Evolutionary conservation across 35 echinoderm and acorn worm species (phyloP).

Genomic region (Chiridota heheva): DNA sequence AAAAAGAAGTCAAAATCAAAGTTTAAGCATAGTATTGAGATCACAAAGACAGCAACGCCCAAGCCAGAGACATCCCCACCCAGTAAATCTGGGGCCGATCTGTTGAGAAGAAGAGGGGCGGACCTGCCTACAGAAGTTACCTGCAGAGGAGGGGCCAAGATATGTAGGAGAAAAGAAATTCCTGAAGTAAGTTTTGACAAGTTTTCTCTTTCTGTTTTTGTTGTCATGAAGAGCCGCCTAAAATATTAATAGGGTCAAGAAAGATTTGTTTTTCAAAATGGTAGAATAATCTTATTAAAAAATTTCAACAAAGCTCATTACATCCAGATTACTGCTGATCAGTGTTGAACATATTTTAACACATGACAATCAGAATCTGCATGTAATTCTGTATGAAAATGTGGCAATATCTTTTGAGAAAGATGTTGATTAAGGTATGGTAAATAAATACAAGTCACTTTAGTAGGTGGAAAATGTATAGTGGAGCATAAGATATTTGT

Average conservation of each 20-base stretch:
- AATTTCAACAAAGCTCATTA: not conserved
- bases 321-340: not conserved
- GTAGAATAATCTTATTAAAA: not conserved
- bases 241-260: not conserved
- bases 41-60: not conserved
- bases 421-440: too few relatives aligned
- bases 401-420: too few relatives aligned
- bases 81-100: not conserved
- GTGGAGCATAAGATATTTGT: too few relatives aligned
- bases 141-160: conserved; percentile 78
- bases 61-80: conserved; percentile 27
- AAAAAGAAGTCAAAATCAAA: not conserved
- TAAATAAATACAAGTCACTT: too few relatives aligned
- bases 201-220: not conserved
- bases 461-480: too few relatives aligned
- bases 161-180: conserved; percentile 71
- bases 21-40: not conserved
- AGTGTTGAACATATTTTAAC: too few relatives aligned
- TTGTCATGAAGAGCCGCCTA: not conserved
- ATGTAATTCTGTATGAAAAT: too few relatives aligned
- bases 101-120: conserved; percentile 56
- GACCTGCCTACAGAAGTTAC: conserved; percentile 74
- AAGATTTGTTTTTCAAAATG: not conserved
- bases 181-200: conserved; percentile 56
- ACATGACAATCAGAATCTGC: too few relatives aligned